Base-by-base conservation (phyloP, 2,797 vertebrate genomes). In the Tokudaia tokunoshimensis region DNA sequence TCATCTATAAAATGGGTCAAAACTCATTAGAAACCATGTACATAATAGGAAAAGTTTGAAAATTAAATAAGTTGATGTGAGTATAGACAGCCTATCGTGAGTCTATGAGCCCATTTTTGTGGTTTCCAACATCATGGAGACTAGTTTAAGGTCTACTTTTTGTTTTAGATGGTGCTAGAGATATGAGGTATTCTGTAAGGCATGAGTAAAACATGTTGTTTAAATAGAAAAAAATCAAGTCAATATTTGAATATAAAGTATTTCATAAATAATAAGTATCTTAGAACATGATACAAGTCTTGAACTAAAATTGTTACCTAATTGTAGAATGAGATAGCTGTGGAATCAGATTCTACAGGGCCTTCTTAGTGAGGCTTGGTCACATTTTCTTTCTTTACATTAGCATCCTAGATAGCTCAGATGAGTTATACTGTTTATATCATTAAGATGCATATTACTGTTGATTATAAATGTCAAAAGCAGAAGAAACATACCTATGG, bases 211-310 rank as follows among this genome's bases (percentile, higher is more conserved):
- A 47, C 14, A 31, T 86, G 14, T 47, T 86, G 22, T 47, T 44
- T 31, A 85, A 81, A 47, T 50, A 65, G 34, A 87, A 93, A 82
- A 91, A 87, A 86, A 81, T 67, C 55, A 90, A 86, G 65, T 59
- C 92, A 89, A 2, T 57, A 31, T 67, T 96, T 89, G 85, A 89
- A 93, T 55, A 57, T 31, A 86, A 93, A 47, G 6, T 34, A 41
- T 50, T 57, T 81, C n/a, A 61, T 47, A 89, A 70, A 67, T n/a
- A 29, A n/a, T 78, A 57, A 34, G 22, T 75, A 61, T n/a, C 17
- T 59, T 59, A 37, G 75, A 83, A 50, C 91, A 89, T 72, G 6
- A 92, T 57, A 87, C 29, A 65, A 59, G 59, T 70, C 37, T 94
- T 75, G 63, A 92, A 92, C 76, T 82, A 65, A 34, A 84, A 19